Conservation (phyloP, 2,797 vertebrate species). For the Cephalopachus bancanus region DNA sequence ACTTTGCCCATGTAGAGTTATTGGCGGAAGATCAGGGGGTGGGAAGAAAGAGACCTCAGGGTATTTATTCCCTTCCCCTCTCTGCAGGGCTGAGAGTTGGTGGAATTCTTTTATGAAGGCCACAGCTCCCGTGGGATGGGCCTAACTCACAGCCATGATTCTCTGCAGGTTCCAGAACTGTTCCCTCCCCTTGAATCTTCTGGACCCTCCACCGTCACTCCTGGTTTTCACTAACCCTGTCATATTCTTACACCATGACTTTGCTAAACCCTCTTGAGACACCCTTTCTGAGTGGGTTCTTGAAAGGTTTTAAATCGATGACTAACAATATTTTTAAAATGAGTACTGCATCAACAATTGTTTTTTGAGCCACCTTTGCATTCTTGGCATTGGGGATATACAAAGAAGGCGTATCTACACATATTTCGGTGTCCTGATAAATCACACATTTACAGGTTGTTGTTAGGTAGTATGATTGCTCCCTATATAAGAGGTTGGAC, state of each 20-base stretch:
- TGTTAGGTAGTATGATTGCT: not conserved
- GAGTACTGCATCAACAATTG: not conserved
- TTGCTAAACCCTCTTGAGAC: not conserved
- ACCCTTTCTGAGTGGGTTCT: not conserved
- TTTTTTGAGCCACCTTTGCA: not conserved
- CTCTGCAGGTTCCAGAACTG: not conserved
- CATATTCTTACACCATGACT: not conserved
- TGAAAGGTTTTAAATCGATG: not conserved
- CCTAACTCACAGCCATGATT: not conserved
- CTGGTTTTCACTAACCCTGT: not conserved
- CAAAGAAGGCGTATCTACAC: not conserved
- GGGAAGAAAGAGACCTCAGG: not conserved
- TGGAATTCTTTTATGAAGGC: too few species aligned
- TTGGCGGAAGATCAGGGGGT: not conserved
- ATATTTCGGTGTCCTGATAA: not conserved
- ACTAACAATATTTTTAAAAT: not conserved
- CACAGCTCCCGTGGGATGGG: not conserved
- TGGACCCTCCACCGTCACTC: not conserved
- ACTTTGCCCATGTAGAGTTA: not conserved
- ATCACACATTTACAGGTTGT: not conserved
- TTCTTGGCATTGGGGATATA: not conserved
- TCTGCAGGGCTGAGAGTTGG: not conserved
- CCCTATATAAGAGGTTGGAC: not conserved
- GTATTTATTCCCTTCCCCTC: not conserved
- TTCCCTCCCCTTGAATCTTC: not conserved